phyloP scores from a whole-genome alignment of 2,113 vertebrate genomes.

The Progne subis region DNA sequence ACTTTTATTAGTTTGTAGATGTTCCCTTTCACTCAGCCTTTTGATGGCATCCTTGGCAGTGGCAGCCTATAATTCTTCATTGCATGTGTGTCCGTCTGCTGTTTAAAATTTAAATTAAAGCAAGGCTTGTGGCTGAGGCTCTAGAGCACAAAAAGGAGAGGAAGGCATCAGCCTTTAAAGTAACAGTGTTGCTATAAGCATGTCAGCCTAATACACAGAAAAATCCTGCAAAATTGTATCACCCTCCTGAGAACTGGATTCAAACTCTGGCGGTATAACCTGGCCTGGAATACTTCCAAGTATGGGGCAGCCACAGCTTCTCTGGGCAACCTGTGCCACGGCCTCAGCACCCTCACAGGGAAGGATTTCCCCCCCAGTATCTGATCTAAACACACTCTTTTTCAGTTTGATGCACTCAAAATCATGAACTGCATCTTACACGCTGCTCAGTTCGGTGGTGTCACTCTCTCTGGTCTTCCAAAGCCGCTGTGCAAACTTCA shows the following conservation, averaged over 20 bases:
- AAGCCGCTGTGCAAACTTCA: background rate
- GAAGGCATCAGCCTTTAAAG: background rate
- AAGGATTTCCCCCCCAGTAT: background rate
- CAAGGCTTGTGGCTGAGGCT: background rate
- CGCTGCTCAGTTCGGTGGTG: background rate
- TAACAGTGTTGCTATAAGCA: background rate
- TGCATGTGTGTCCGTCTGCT: background rate
- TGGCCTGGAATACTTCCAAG: background rate
- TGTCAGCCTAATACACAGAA: background rate
- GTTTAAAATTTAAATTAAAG: conserved; percentile 38
- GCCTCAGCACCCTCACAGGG: background rate
- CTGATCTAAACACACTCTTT: background rate
- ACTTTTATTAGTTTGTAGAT: background rate
- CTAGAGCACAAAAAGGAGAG: background rate
- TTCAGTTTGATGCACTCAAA: background rate
- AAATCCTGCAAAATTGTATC: background rate
- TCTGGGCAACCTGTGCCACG: background rate
- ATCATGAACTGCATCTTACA: background rate
- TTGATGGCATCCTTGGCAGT: conserved; percentile 24
- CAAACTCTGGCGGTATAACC: background rate
- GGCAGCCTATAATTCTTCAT: background rate
- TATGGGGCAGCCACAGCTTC: background rate
- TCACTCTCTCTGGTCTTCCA: background rate
- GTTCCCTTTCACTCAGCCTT: conserved; percentile 4
- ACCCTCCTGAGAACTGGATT: background rate